phyloP scores from a whole-genome alignment of 1,140 invertebrate species.

The Ceratosolen solmsi region DNA sequence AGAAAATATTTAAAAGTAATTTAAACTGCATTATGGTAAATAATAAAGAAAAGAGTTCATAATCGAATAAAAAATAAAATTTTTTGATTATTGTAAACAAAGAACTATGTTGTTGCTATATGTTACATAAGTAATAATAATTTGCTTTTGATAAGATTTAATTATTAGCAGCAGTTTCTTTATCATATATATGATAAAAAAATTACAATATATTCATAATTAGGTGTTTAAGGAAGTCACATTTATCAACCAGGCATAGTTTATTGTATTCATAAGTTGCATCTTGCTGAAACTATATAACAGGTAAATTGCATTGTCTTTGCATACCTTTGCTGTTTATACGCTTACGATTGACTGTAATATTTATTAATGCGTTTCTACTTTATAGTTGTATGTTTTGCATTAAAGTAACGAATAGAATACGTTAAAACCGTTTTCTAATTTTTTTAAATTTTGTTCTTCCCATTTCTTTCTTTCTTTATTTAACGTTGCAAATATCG shows the following conservation, averaged over 20 bases:
- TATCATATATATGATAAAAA: no score
- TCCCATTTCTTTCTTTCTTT: neutral
- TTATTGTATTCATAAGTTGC: constrained; percentile 13
- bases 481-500: neutral
- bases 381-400: constrained; percentile 46
- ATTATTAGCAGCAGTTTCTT: no score
- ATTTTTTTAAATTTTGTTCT: constrained; percentile 8
- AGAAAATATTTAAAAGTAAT: no score
- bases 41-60: no score
- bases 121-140: no score
- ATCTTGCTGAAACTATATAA: constrained; percentile 27
- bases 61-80: no score
- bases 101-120: no score
- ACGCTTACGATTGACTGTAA: constrained; percentile 29
- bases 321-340: constrained; percentile 25
- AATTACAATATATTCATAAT: neutral
- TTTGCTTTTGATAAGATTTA: no score
- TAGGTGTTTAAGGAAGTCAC: constrained; percentile 28
- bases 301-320: constrained; percentile 26
- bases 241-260: neutral
- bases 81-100: no score
- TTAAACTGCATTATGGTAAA: no score
- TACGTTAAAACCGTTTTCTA: neutral
- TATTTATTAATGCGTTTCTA: constrained; percentile 46
- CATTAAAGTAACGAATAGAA: constrained; percentile 42